phyloP scores from a whole-genome alignment of 2,113 vertebrate genomes.

The Petrocephalus zakoni region DNA sequence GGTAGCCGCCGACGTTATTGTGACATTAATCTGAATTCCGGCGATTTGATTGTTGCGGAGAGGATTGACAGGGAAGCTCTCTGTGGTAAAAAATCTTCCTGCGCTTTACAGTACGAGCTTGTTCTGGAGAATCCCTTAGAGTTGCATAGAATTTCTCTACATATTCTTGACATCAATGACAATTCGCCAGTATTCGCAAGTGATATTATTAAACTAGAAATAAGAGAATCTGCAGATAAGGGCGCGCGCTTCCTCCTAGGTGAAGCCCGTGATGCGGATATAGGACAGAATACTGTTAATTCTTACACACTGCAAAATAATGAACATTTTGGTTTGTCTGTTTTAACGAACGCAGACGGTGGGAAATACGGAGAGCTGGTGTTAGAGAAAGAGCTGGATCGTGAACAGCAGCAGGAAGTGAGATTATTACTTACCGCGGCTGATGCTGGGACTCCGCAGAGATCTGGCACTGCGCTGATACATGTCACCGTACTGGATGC shows the following conservation, averaged over 20 bases:
- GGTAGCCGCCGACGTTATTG: not conserved
- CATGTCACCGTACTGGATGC: not conserved
- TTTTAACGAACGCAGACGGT: not conserved
- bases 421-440: not conserved
- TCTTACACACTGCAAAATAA: not conserved
- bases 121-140: not conserved
- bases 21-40: not conserved
- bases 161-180: not conserved
- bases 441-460: not conserved
- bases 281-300: not conserved
- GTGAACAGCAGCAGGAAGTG: not conserved
- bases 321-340: not conserved
- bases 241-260: not conserved
- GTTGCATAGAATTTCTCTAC: not conserved
- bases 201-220: not conserved
- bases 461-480: not conserved
- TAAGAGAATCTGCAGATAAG: rapidly evolving
- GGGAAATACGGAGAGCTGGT: not conserved
- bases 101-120: not conserved
- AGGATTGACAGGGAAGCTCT: not conserved
- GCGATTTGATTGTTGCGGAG: not conserved
- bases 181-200: not conserved
- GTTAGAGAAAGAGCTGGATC: not conserved
- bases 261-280: not conserved
- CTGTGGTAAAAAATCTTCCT: not conserved